Evolutionary conservation across 2,797 vertebrate species (phyloP), one percentile per base, ranked within the genome.

Genomic region (Margarornis squamiger): DNA sequence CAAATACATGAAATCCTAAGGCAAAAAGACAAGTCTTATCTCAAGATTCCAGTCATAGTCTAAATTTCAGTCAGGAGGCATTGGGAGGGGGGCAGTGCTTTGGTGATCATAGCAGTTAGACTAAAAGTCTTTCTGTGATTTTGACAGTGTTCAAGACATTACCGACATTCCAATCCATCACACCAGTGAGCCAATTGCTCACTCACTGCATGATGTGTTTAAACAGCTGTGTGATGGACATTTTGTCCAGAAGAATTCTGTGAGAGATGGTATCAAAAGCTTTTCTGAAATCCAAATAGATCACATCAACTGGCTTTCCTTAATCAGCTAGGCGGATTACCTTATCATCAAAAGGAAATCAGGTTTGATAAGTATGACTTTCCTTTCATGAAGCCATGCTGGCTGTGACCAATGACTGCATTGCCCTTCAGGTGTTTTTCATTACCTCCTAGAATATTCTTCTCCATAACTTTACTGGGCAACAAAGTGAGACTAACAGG

Each of bases 331-430:
- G 9, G 26, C 34, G 2, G 8, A 41, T 74, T 11, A 46, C 8
- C 13, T 17, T 41, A 41, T 57, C 14, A 26, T 30, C 9, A 57
- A 38, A 38, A 79, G 8, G 15, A 57, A 65, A 57, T 38, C 23
- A 5, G 3, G 18, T 57, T 71, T 24, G 30, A 43, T 16, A 32
- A 36, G 12, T 6, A 71, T 18, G 12, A 36, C 12, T 36, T 63
- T 41, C 4, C 9, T 36, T 30, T 78, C 43, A n/a, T 19, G 15
- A 52, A 46, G 23, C 12, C 0, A 0, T 61, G 3, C 23, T 38
- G 19, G 6, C 32, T 65, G 8, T 43, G 18, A 49, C 10, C 6
- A 11, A 9, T n/a, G 5, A 43, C 12, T 36, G 14, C 22, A 18
- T 14, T 49, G 32, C 2, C 8, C 32, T 63, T 72, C 32, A 49